phyloP scores from a whole-genome alignment of 2,797 vertebrate genomes.

The Aldrovandia affinis region DNA sequence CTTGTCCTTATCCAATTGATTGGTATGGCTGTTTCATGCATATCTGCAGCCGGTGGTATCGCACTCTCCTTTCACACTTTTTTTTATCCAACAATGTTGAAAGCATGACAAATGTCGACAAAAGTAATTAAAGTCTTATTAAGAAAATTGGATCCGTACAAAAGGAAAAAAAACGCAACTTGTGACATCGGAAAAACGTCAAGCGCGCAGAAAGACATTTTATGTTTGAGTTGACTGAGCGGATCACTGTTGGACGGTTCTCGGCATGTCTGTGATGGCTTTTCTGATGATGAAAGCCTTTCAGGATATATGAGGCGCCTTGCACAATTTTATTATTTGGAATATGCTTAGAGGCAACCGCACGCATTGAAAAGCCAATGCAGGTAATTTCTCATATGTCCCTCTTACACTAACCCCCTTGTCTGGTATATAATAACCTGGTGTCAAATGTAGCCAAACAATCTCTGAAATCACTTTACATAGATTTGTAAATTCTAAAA shows the following conservation, averaged over 20 bases:
- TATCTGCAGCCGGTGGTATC: constrained; percentile 46
- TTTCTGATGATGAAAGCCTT: not conserved
- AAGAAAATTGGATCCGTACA: constrained; percentile 49
- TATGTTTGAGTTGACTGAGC: constrained; percentile 9
- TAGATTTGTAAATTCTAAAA: not conserved
- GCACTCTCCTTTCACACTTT: constrained; percentile 28
- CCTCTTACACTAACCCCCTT: not conserved
- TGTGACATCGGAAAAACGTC: not conserved
- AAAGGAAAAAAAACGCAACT: constrained; percentile 14
- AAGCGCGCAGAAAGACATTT: not conserved
- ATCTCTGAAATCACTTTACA: not conserved
- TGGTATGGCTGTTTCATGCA: constrained; percentile 66
- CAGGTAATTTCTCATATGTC: not conserved
- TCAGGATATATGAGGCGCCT: too few species aligned
- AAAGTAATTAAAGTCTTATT: constrained; percentile 57
- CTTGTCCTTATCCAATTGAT: constrained; percentile 69
- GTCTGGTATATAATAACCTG: not conserved
- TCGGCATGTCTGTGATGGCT: not conserved
- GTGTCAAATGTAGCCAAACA: not conserved
- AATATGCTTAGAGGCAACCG: not conserved
- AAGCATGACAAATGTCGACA: constrained; percentile 55
- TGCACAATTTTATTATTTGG: not conserved
- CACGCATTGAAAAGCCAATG: not conserved
- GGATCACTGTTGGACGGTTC: not conserved
- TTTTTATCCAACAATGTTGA: constrained; percentile 41